Evolutionary conservation across 2,797 vertebrate species (phyloP), one percentile per base, ranked within the genome.

Genomic region (Ammospiza maritima): DNA sequence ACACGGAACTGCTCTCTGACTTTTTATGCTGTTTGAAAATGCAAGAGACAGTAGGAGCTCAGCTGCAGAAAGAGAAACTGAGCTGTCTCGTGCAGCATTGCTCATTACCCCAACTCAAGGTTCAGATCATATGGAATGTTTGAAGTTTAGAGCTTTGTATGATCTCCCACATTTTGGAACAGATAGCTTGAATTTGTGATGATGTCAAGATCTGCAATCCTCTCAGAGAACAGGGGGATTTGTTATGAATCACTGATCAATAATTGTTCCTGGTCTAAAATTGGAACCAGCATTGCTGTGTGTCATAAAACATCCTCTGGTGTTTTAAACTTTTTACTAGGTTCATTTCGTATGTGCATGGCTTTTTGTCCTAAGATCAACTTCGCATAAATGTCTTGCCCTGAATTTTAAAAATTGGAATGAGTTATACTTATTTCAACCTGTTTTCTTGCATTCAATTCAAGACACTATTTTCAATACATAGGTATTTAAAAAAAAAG

Each of bases 21-120:
- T 78, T 85, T 34, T 72, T 29, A 42, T 0, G 18, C 36, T 54
- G 29, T 53, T 90, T 93, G 53, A 48, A 95, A 92, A 80, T 21
- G 22, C 58, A 84, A 92, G 48, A 76, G 10, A 1, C 48, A 72
- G 75, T 70, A 72, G 77, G 60, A 86, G 44, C 56, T 80, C 89
- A 75, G 30, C 53, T 71, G 42, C 58, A 80, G 58, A 73, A 95
- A 86, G 19, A 95, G 76, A 93, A 96, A 32, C 38, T 36, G 69
- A 78, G 54, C 61, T 81, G n/a, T 30, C 44, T 54, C 12, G 2
- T 18, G 72, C 51, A 81, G 18, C 2, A 1, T 22, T 66, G 45
- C 14, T 85, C 89, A 74, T 66, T 58, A 64, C 26, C 26, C 66
- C 77, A 84, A 0, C 58, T 73, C 75, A 74, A 78, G 27, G 54